Conservation (phyloP, 2,797 vertebrate species). For the Podargus strigoides region DNA sequence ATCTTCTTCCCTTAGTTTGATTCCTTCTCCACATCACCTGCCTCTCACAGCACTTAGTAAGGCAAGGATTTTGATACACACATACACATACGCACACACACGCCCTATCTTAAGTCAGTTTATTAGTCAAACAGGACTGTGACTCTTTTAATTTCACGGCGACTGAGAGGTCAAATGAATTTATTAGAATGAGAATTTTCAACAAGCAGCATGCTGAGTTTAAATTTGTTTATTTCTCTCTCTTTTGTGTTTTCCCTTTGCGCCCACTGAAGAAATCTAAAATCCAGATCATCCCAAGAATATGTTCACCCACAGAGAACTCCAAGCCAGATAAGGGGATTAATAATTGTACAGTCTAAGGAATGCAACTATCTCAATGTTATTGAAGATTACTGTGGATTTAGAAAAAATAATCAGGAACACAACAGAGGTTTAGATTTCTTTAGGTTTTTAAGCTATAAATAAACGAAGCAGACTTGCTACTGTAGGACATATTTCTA, state of each 20-base stretch:
- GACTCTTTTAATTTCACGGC: neutral
- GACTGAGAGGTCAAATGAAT: slow-evolving; percentile 10
- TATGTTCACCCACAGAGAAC: slow-evolving; percentile 63
- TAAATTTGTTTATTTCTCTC: slow-evolving; percentile 53
- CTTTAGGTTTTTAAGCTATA: slow-evolving; percentile 13
- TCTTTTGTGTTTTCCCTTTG: slow-evolving; percentile 25
- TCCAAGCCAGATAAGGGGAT: slow-evolving; percentile 65
- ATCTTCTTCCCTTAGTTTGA: neutral
- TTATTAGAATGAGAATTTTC: slow-evolving; percentile 38
- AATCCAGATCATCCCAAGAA: slow-evolving; percentile 64
- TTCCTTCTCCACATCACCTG: neutral
- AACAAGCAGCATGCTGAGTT: neutral
- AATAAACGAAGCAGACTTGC: slow-evolving; percentile 44
- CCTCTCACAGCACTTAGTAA: neutral
- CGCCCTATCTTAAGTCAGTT: neutral
- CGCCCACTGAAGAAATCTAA: slow-evolving; percentile 21
- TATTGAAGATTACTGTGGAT: slow-evolving; percentile 72
- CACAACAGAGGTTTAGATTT: slow-evolving; percentile 53
- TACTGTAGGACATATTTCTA: neutral
- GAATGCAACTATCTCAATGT: slow-evolving; percentile 68
- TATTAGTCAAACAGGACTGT: neutral
- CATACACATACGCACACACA: neutral
- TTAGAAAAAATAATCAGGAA: slow-evolving; percentile 73
- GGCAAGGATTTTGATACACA: neutral
- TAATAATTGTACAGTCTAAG: slow-evolving; percentile 66